Conservation (phyloP, 2,888 invertebrate species). For the Pandemis cinnamomeana region DNA sequence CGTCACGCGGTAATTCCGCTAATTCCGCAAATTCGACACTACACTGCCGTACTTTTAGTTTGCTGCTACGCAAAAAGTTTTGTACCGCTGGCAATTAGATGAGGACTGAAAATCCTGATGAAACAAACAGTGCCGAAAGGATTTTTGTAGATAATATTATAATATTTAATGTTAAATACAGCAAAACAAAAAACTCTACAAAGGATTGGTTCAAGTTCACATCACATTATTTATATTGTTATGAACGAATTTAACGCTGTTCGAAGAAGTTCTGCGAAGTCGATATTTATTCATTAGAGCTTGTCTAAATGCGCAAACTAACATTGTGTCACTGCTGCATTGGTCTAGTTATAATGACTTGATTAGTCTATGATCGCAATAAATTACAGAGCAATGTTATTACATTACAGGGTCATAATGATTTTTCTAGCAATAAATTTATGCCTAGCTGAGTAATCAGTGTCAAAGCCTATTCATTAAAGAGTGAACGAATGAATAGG, state of each 20-base stretch:
- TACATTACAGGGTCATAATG: background rate
- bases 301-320: constrained; percentile 24
- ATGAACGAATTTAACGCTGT: background rate
- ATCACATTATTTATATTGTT: background rate
- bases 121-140: constrained; percentile 10
- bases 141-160: constrained; percentile 48
- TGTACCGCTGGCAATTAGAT: constrained; percentile 30
- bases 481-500: constrained; percentile 27
- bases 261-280: constrained; percentile 57
- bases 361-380: background rate
- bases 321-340: constrained; percentile 49
- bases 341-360: constrained; percentile 13
- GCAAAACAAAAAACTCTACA: no score
- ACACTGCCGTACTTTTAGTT: constrained; percentile 32
- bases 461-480: constrained; percentile 15
- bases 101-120: constrained; percentile 36
- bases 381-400: constrained; percentile 6
- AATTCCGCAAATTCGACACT: constrained; percentile 41
- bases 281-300: constrained; percentile 59
- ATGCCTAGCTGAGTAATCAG: constrained; percentile 14
- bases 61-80: constrained; percentile 33
- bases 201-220: background rate
- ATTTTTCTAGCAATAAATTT: constrained; percentile 11
- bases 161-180: constrained; percentile 52
- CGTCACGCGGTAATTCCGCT: constrained; percentile 34